phyloP scores from a whole-genome alignment of 2,113 vertebrate genomes.

The Asarcornis scutulata region DNA sequence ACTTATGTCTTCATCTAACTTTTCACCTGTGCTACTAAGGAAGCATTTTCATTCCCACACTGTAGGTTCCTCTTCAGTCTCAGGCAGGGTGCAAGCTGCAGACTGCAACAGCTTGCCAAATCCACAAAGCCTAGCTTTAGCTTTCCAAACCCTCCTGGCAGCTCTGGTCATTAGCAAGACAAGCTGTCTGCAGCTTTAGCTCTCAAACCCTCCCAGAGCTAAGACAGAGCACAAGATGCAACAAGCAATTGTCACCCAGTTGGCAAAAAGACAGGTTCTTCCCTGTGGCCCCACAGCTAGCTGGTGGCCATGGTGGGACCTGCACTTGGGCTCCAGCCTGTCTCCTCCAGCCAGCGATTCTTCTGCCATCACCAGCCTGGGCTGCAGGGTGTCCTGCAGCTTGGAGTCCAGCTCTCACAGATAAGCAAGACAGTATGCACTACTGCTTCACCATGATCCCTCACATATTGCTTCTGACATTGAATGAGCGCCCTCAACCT shows the following conservation, averaged over 20 bases:
- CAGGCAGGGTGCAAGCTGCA: background rate
- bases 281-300: background rate
- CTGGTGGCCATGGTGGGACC: background rate
- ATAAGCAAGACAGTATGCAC: background rate
- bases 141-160: background rate
- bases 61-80: accelerated
- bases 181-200: background rate
- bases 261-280: background rate
- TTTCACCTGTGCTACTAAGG: background rate
- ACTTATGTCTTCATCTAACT: background rate
- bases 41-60: background rate
- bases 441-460: background rate
- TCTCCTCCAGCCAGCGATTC: background rate
- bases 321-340: accelerated
- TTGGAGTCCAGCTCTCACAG: background rate
- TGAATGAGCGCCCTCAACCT: background rate
- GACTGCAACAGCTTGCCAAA: background rate
- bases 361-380: background rate
- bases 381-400: accelerated
- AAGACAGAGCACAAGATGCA: background rate
- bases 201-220: background rate
- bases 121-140: background rate
- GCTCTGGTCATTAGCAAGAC: background rate
- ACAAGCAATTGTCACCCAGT: accelerated
- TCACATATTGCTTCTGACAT: background rate